Conservation (phyloP, 1,140 invertebrate genomes). For the Eupeodes corollae region DNA sequence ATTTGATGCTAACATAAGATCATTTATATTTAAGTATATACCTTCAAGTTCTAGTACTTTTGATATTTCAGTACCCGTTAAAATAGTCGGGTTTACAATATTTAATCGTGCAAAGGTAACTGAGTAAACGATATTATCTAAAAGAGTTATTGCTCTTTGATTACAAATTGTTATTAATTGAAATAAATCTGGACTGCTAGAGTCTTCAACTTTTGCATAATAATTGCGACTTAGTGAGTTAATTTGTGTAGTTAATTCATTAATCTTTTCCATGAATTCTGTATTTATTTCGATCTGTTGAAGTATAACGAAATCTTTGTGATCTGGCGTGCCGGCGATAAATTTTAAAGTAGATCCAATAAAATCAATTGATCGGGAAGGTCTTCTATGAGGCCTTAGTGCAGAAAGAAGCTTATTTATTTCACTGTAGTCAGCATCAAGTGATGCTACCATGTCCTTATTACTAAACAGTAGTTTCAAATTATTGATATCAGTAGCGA, state of each 20-base stretch:
- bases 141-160: not conserved
- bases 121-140: not conserved
- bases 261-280: not conserved
- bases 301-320: no score
- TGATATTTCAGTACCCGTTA: not conserved
- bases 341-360: no score
- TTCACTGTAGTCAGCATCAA: not conserved
- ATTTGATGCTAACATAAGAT: no score
- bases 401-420: not conserved
- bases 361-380: no score
- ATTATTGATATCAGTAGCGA: no score
- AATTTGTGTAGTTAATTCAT: not conserved
- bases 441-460: not conserved
- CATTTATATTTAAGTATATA: no score
- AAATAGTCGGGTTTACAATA: not conserved
- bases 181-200: not conserved
- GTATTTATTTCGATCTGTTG: not conserved
- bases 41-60: no score
- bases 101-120: not conserved
- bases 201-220: not conserved
- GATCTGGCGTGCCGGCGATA: no score
- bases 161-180: not conserved
- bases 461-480: no score
- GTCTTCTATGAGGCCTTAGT: no score
- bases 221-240: not conserved